Evolutionary conservation across 2,888 invertebrate genomes (phyloP).

Genomic region (Ganaspis brasiliensis): DNA sequence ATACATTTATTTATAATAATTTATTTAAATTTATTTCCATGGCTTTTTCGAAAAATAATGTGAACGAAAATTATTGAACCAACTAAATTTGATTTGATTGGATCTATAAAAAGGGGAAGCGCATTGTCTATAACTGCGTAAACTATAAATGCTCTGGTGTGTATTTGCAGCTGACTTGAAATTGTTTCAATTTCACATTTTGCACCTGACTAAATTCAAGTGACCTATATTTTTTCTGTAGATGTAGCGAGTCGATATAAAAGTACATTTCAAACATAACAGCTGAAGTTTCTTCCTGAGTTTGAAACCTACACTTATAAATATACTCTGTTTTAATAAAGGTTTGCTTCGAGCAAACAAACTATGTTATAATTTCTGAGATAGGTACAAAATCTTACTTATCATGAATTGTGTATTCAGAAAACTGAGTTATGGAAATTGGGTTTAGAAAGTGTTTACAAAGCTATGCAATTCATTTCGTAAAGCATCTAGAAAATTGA

Average conservation of each 20-base stretch:
- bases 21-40: too few species aligned
- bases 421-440: slow-evolving; percentile 23
- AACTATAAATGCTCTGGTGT: not conserved
- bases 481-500: not conserved
- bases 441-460: not conserved
- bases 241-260: slow-evolving; percentile 12
- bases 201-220: slow-evolving; percentile 31
- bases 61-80: not conserved
- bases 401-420: slow-evolving; percentile 17
- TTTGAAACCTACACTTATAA: slow-evolving; percentile 17
- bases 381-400: slow-evolving; percentile 20
- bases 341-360: slow-evolving; percentile 8
- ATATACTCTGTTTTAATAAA: slow-evolving; percentile 22
- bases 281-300: slow-evolving; percentile 35
- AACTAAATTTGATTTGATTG: not conserved
- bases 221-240: slow-evolving; percentile 31
- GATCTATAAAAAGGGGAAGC: not conserved
- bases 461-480: not conserved
- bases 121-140: not conserved
- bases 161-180: slow-evolving; percentile 20
- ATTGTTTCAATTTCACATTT: slow-evolving; percentile 31
- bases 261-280: slow-evolving; percentile 19
- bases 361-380: slow-evolving; percentile 27
- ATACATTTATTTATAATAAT: too few species aligned
- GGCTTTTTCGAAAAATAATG: too few species aligned